Evolutionary conservation across 2,113 vertebrate genomes (phyloP), one percentile per base, ranked within the genome.

Genomic region (Phaetusa simplex): DNA sequence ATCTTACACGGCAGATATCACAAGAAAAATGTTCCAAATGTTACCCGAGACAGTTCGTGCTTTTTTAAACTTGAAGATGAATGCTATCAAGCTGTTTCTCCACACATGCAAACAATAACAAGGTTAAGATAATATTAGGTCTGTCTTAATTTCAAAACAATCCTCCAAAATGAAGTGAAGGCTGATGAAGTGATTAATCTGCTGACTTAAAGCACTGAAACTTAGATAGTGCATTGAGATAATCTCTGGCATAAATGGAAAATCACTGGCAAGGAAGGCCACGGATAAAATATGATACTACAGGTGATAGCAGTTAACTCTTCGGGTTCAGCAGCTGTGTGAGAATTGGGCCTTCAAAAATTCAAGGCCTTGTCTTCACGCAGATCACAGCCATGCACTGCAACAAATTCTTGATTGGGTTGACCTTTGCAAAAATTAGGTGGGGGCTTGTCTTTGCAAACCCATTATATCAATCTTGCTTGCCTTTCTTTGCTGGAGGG

Each of bases 41-140:
- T 73, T 77, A 80, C 40, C 70, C 4, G 5, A 84, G 58, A 92
- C 34, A 76, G 45, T 50, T 53, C 2, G 22, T 88, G 70, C 50
- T 73, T 82, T 95, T 91, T 67, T 43, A 80, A 87, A 95, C 82
- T 73, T 66, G 61, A 66, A 69, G 27, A 93, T 85, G 34, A 40
- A 24, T 23, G 71, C 16, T 66, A 65, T 91, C 82, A 67, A 47
- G 86, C 70, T 87, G 26, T 79, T 91, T 69, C 65, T 8, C 30
- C 34, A 59, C 81, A 64, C 38, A 82, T 4, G 59, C 34, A 76
- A 86, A 83, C 20, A 91, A 85, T 77, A 95, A 66, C 58, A 62
- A 97, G 91, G 97, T 93, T 97, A 96, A 96, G 96, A 96, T 65
- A 97, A 96, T 73, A 88, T 26, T 36, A 71, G 11, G 18, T 64